phyloP scores from a whole-genome alignment of 2,113 vertebrate species.

The Seriola quinqueradiata region DNA sequence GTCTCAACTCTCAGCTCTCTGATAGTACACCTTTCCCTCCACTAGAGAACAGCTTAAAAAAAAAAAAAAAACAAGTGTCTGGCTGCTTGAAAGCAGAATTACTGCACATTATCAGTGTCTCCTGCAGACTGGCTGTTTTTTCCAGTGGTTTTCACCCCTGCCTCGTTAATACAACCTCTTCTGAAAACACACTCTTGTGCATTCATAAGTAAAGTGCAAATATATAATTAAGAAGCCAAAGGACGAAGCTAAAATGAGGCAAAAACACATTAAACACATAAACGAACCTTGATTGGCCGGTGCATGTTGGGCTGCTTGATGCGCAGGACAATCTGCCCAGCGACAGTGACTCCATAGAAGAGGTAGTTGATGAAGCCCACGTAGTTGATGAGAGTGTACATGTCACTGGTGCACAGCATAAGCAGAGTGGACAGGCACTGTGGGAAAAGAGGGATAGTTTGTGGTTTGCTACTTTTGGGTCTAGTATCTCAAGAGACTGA shows the following conservation, averaged over 20 bases:
- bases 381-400: constrained; percentile 96
- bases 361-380: constrained; percentile 98
- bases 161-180: background rate
- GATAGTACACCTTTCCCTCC: background rate
- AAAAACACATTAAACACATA: background rate
- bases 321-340: constrained; percentile 93
- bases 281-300: constrained; percentile 91
- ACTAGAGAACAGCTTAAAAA: background rate
- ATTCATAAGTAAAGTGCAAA: background rate
- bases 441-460: background rate
- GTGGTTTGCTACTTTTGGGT: background rate
- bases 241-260: background rate
- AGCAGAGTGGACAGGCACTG: constrained; percentile 93
- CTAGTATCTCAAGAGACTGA: background rate
- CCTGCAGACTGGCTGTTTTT: too few species aligned
- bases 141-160: too few species aligned
- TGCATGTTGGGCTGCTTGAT: constrained; percentile 88
- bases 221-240: background rate
- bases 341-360: constrained; percentile 93
- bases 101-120: too few species aligned
- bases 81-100: background rate
- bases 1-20: too few species aligned
- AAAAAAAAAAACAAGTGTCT: background rate
- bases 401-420: constrained; percentile 96
- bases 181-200: background rate